Percentiles rank a stretch among this genome's conserved stretches.
Evolutionary conservation across 2,797 vertebrate genomes (phyloP).

Genomic region (Perdix hodgsoniae): DNA sequence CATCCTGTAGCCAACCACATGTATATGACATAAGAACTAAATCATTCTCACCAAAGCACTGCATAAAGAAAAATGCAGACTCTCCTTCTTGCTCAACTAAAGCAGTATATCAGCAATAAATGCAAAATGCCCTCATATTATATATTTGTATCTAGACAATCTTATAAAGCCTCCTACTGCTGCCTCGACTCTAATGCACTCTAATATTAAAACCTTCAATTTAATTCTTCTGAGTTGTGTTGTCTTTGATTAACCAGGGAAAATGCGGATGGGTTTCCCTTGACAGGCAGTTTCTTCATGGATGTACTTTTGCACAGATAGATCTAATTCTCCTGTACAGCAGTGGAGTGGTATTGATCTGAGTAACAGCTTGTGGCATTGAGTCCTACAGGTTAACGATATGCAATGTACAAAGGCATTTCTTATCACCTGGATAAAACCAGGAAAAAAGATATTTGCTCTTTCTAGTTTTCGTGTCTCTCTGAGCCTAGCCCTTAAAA

Average conservation of each 20-base stretch:
- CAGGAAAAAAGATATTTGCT: not conserved
- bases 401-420: not conserved
- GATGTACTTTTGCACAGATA: conserved; percentile 11
- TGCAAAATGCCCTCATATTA: conserved; percentile 39
- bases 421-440: not conserved
- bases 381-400: conserved; percentile 55
- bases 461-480: not conserved
- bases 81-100: conserved; percentile 46
- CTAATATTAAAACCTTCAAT: conserved; percentile 57
- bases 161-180: conserved; percentile 55
- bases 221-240: conserved; percentile 63
- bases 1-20: not conserved
- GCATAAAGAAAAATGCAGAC: not conserved
- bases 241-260: conserved; percentile 71
- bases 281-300: conserved; percentile 15
- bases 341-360: not conserved
- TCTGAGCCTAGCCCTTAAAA: not conserved
- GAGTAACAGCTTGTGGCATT: conserved; percentile 20
- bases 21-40: not conserved
- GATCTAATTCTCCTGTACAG: conserved; percentile 31
- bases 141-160: conserved; percentile 49
- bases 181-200: conserved; percentile 50
- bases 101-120: conserved; percentile 20
- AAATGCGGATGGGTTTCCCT: conserved; percentile 29
- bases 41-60: conserved; percentile 22